phyloP scores from a whole-genome alignment of 2,888 invertebrate species.

The Zelleria hepariella region DNA sequence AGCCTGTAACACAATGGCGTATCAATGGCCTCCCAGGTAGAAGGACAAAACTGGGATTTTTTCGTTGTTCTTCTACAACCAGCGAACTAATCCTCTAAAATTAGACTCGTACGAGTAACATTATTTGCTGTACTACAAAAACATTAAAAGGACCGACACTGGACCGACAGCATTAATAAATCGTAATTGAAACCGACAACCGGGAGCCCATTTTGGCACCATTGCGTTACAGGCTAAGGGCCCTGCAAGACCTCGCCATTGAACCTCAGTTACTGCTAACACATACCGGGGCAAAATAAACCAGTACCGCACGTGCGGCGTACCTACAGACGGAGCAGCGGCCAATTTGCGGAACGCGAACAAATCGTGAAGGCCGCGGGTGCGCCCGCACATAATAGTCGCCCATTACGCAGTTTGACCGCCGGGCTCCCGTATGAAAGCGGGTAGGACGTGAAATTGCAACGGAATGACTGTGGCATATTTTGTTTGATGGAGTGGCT shows the following conservation, averaged over 20 bases:
- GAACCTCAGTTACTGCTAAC: background rate
- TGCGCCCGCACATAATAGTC: constrained; percentile 40
- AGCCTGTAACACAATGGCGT: no score
- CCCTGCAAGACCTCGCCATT: background rate
- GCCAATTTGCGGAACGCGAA: constrained; percentile 48
- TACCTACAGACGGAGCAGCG: background rate
- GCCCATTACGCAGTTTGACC: constrained; percentile 44
- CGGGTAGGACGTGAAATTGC: constrained; percentile 3
- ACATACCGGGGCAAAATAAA: background rate
- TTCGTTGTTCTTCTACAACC: no score
- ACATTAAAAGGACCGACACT: no score
- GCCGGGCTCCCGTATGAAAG: constrained; percentile 2
- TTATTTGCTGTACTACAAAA: no score
- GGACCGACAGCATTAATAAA: no score
- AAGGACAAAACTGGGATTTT: no score
- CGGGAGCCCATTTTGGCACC: no score
- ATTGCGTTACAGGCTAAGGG: no score
- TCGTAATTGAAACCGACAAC: no score
- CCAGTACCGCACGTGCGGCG: constrained; percentile 7
- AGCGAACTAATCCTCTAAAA: no score
- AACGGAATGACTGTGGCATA: background rate
- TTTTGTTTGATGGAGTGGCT: background rate
- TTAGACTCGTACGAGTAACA: no score
- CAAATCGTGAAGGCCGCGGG: constrained; percentile 67
- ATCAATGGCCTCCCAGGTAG: no score